phyloP scores from a whole-genome alignment of 2,888 invertebrate genomes.

The Melipona bicolor region DNA sequence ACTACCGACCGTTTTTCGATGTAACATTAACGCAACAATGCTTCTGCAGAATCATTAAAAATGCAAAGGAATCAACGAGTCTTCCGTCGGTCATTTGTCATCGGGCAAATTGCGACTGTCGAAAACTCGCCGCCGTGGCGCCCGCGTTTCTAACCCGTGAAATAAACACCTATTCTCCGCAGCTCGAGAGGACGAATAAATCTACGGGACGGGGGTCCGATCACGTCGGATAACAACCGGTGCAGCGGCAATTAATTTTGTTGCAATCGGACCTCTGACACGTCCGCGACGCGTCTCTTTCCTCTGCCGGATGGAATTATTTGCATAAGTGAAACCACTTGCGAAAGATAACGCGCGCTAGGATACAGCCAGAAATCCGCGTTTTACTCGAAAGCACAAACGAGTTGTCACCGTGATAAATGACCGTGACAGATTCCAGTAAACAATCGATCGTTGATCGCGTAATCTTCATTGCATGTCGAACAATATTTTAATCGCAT shows the following conservation, averaged over 20 bases:
- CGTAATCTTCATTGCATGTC: background rate
- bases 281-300: slow-evolving; percentile 31
- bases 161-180: slow-evolving; percentile 34
- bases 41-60: background rate
- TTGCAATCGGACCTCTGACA: slow-evolving; percentile 38
- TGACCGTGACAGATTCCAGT: background rate
- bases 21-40: background rate
- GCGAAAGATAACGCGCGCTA: slow-evolving; percentile 38
- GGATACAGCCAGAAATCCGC: slow-evolving; percentile 19
- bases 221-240: slow-evolving; percentile 42
- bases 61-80: background rate
- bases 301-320: slow-evolving; percentile 15
- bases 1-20: background rate
- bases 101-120: slow-evolving; percentile 18
- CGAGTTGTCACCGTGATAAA: background rate
- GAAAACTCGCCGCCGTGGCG: slow-evolving; percentile 34
- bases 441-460: background rate
- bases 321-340: slow-evolving; percentile 55
- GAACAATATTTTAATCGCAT: no score
- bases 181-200: slow-evolving; percentile 17
- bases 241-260: slow-evolving; percentile 46
- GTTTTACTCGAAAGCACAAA: background rate
- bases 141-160: slow-evolving; percentile 20
- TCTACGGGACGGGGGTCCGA: slow-evolving; percentile 17
- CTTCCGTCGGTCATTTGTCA: slow-evolving; percentile 1